phyloP scores from a whole-genome alignment of 2,888 invertebrate species.

The Drosophila suboccidentalis region DNA sequence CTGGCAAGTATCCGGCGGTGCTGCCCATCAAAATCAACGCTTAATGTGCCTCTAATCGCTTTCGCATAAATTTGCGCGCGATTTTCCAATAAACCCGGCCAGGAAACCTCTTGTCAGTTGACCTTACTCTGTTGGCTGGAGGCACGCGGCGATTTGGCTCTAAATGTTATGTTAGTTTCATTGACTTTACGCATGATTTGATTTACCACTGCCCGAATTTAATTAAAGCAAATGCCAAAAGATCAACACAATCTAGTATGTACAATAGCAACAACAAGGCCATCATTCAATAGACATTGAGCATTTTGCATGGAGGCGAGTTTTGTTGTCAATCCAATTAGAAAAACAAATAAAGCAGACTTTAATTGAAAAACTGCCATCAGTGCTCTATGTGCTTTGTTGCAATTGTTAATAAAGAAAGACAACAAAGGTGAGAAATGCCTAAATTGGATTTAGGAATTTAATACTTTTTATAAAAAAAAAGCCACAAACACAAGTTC shows the following conservation, averaged over 20 bases:
- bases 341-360: slow-evolving; percentile 61
- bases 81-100: slow-evolving; percentile 61
- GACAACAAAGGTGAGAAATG: slow-evolving; percentile 12
- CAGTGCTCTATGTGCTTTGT: slow-evolving; percentile 1
- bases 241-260: slow-evolving; percentile 29
- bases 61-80: slow-evolving; percentile 77
- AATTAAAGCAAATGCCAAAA: slow-evolving; percentile 67
- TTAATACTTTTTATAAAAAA: neutral
- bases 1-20: slow-evolving; percentile 25
- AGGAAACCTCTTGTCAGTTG: slow-evolving; percentile 2
- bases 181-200: slow-evolving; percentile 66
- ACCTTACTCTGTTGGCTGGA: neutral
- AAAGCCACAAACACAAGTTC: neutral
- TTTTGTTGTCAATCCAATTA: slow-evolving; percentile 68
- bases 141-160: slow-evolving; percentile 1
- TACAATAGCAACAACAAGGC: slow-evolving; percentile 17
- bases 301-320: slow-evolving; percentile 16
- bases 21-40: slow-evolving; percentile 66
- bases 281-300: slow-evolving; percentile 19
- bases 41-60: slow-evolving; percentile 78
- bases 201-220: slow-evolving; percentile 63
- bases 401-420: slow-evolving; percentile 6
- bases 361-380: slow-evolving; percentile 63
- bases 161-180: slow-evolving; percentile 69
- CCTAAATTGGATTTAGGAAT: slow-evolving; percentile 13